These are phyloP conservation scores for Mixornis gularis DNA, from an alignment of 2,113 vertebrate genomes.

Conservation along the genomic window DNA sequence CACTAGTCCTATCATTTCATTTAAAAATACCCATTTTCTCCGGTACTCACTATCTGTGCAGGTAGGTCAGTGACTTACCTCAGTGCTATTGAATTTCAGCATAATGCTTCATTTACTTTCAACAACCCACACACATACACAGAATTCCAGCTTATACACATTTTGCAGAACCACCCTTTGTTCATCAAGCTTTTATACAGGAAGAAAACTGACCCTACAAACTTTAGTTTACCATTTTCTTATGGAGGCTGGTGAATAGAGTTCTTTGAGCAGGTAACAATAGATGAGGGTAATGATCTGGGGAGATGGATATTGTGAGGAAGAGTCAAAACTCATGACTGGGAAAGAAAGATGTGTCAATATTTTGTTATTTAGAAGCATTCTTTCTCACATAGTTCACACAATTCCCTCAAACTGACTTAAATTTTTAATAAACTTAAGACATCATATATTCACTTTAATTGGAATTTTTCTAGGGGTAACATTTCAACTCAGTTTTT, in stretches of 20 bases:
- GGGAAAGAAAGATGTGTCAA: not conserved
- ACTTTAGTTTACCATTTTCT: not conserved
- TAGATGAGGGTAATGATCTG: not conserved
- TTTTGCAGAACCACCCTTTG: constrained; percentile 2
- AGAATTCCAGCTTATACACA: not conserved
- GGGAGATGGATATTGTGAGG: not conserved
- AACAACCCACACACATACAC: not conserved
- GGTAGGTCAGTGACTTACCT: constrained; percentile 6
- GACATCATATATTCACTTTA: not conserved
- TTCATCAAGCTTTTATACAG: constrained; percentile 30
- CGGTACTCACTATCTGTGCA: not conserved
- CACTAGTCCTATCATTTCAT: constrained; percentile 17
- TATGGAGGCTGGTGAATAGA: not conserved
- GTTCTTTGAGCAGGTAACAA: not conserved
- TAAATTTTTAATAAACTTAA: not conserved
- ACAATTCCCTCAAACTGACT: not conserved
- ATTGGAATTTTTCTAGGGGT: not conserved
- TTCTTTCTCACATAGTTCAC: not conserved
- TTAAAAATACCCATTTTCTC: constrained; percentile 22
- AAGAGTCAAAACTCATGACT: not conserved
- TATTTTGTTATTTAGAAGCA: not conserved
- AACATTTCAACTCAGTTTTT: not conserved
- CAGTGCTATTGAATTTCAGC: constrained; percentile 37
- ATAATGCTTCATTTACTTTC: constrained; percentile 48
- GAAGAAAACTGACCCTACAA: not conserved